Evolutionary conservation across 1,140 invertebrate genomes (phyloP).

Genomic region (Leptoteleia sp.): DNA sequence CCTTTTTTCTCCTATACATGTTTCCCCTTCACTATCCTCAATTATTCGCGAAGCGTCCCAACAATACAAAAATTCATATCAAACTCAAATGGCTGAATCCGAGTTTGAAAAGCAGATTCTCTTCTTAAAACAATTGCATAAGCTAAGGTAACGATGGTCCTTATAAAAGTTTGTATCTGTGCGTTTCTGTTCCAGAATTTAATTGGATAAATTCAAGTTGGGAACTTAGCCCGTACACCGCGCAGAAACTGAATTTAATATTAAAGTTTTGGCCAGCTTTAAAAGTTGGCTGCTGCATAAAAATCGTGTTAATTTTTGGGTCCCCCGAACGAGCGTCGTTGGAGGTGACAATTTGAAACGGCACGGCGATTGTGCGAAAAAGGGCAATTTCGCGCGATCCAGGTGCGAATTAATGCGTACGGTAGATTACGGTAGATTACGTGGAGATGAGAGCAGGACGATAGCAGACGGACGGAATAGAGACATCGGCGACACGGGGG

Average conservation of each 20-base stretch:
- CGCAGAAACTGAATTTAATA: not conserved
- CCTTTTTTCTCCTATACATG: too few species aligned
- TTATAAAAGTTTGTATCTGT: not conserved
- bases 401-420: constrained; percentile 58
- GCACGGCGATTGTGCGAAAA: constrained; percentile 40
- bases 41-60: too few species aligned
- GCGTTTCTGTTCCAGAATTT: not conserved
- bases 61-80: too few species aligned
- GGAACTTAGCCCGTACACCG: not conserved
- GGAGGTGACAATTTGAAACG: constrained; percentile 32
- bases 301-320: constrained; percentile 5
- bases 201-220: not conserved
- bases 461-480: constrained; percentile 64
- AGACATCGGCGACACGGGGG: constrained; percentile 66
- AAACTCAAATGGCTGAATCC: too few species aligned
- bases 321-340: not conserved
- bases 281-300: not conserved
- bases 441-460: constrained; percentile 52
- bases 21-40: too few species aligned
- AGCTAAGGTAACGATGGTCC: too few species aligned
- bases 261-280: not conserved
- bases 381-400: constrained; percentile 44
- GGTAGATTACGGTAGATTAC: constrained; percentile 59
- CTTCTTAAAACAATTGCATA: too few species aligned
- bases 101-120: too few species aligned